A percentile compares a stretch with the other conserved stretches of the same genome.
phyloP scores from a whole-genome alignment of 2,888 invertebrate species.

The Brachyptera risi region DNA sequence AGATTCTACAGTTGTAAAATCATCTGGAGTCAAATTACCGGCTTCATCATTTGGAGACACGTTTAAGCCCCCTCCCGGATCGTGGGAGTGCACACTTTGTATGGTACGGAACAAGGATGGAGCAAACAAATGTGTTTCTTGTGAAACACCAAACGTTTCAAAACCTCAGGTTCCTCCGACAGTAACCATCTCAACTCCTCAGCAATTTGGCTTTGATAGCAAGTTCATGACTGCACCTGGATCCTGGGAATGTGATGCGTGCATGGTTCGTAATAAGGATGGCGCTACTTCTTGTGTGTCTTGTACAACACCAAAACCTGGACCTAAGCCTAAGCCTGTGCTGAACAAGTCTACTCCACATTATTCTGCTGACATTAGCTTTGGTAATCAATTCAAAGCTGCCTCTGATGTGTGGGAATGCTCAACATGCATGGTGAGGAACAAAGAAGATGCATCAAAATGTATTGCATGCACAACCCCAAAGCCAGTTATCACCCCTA shows the following conservation, averaged over 20 bases:
- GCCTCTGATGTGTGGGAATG: conserved; percentile 62
- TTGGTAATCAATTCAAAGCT: conserved; percentile 50
- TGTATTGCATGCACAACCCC: conserved; percentile 52
- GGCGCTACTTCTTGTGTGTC: conserved; percentile 14
- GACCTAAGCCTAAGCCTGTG: neutral
- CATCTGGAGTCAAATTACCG: neutral
- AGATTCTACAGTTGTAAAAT: too few species aligned
- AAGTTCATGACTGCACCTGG: neutral
- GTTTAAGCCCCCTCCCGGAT: conserved; percentile 39
- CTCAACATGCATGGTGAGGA: conserved; percentile 57
- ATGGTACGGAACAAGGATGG: conserved; percentile 24
- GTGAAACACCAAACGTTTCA: conserved; percentile 47
- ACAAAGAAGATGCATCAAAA: conserved; percentile 45
- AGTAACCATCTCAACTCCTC: neutral
- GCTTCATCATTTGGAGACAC: conserved; percentile 1
- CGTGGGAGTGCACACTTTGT: conserved; percentile 25
- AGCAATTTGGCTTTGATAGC: neutral
- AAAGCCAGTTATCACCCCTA: neutral
- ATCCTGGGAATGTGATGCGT: conserved; percentile 25
- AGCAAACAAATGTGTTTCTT: conserved; percentile 19
- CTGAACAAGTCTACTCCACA: conserved; percentile 26
- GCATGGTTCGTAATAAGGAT: conserved; percentile 17
- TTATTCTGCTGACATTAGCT: conserved; percentile 29
- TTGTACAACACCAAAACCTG: conserved; percentile 17
- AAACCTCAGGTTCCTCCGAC: conserved; percentile 33